phyloP scores from a whole-genome alignment of 1,140 invertebrate species.

The Cyphomyrmex costatus region DNA sequence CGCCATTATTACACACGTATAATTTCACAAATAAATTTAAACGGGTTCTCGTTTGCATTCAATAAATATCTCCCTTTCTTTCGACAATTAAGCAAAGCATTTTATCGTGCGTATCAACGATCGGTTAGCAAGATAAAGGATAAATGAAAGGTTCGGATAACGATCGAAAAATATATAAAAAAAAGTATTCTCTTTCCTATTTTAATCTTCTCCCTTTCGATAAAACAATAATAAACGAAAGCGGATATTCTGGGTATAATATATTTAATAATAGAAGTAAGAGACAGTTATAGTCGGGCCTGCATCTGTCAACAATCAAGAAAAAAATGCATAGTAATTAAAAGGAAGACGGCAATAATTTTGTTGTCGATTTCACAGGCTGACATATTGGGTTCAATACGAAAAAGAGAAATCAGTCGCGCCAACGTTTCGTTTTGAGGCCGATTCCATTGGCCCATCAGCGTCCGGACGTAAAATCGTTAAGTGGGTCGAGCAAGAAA shows the following conservation, averaged over 20 bases:
- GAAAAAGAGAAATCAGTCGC: constrained; percentile 36
- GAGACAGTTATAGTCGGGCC: neutral
- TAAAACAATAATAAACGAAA: constrained; percentile 16
- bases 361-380: neutral
- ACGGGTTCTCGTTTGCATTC: neutral
- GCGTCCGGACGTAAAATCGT: constrained; percentile 78
- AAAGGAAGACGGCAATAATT: constrained; percentile 3
- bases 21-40: constrained; percentile 51
- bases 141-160: constrained; percentile 46
- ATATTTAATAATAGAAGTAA: neutral
- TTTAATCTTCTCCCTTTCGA: neutral
- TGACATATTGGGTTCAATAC: neutral
- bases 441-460: constrained; percentile 63
- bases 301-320: neutral
- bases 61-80: constrained; percentile 36
- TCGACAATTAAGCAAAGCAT: constrained; percentile 39
- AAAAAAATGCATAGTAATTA: neutral
- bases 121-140: constrained; percentile 30
- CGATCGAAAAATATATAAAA: constrained; percentile 31
- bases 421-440: constrained; percentile 34
- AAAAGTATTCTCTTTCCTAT: neutral
- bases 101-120: constrained; percentile 34
- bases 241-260: neutral
- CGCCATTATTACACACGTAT: constrained; percentile 22
- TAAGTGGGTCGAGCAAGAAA: constrained; percentile 76